Base-by-base conservation (phyloP, 2,888 invertebrate species). In the Brachyopa scutellaris region DNA sequence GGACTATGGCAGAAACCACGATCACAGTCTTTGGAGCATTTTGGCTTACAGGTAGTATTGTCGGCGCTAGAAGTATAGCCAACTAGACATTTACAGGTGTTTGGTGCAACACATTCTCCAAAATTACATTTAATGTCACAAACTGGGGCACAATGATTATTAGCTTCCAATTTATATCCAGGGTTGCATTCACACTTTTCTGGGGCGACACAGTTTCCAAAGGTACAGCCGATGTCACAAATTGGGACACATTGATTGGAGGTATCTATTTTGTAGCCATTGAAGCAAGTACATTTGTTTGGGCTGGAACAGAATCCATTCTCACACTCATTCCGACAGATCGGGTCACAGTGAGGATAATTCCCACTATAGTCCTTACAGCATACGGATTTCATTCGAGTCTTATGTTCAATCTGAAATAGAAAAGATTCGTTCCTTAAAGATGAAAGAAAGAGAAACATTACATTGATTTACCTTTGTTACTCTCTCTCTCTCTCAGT, bases 101-200 rank as follows among this genome's bases (percentile, higher is more conserved):
- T 66, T 19, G 84, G 84, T 4, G 69, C 64, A 15, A 64, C 11
- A 13, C 80, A 82, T 8, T 51, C 57, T 0, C 80, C 80, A 17
- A 76, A 82, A 0, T 2, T 21, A 45, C 80, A 82, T 0, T 85
- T 86, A 77, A 23, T 42, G 2, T 19, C 86, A 51, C 89, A 89
- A 3, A 88, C 78, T 0, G 89, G 89, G 15, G 11, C 13, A 31
- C 80, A 80, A 0, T 8, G 2, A 2, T 49, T 17, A 9, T 23
- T 29, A 7, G 9, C 38, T 0, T 62, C 15, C 0, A 8, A 4
- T 7, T 72, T 57, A 69, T 72, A 86, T 0, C 88, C 88, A 17
- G 86, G 85, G 9, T 79, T 84, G 76, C 92, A 92, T 0, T 88
- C 86, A 17, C 90, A 90, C 0, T 85, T 84, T 42, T 88, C 87